Percentiles rank a stretch among this genome's conserved stretches.
phyloP scores from a whole-genome alignment of 2,113 vertebrate genomes.

The Pleuronectes platessa region DNA sequence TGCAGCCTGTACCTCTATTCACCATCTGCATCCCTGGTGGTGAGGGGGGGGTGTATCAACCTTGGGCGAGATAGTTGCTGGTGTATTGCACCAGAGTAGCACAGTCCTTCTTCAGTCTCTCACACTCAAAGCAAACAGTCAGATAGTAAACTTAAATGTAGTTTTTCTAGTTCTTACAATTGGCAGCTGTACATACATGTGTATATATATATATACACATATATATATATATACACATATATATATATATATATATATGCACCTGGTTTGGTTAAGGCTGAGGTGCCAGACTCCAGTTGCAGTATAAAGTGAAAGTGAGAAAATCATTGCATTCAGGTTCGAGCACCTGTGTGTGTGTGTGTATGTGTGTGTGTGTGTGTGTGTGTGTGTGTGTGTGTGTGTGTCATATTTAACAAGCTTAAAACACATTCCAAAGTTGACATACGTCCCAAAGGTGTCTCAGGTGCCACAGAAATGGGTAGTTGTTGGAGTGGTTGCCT shows the following conservation, averaged over 20 bases:
- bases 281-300: not conserved
- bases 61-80: not conserved
- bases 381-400: not conserved
- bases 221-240: not conserved
- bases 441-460: not conserved
- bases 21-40: conserved; percentile 25
- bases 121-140: not conserved
- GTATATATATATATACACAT: not conserved
- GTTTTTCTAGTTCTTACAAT: no score
- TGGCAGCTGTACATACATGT: no score
- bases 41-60: no score
- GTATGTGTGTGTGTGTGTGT: not conserved
- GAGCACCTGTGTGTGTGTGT: not conserved
- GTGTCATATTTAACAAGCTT: not conserved
- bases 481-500: conserved; percentile 11
- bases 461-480: conserved; percentile 11
- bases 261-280: not conserved
- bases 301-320: not conserved
- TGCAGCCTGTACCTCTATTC: conserved; percentile 5
- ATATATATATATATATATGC: not conserved
- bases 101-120: not conserved
- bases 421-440: not conserved
- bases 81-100: not conserved
- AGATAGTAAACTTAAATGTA: not conserved
- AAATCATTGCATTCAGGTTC: not conserved